These are phyloP conservation scores for Caenorhabditis macrosperma DNA, from an alignment of 2,888 invertebrate genomes.

Conservation along the genomic window DNA sequence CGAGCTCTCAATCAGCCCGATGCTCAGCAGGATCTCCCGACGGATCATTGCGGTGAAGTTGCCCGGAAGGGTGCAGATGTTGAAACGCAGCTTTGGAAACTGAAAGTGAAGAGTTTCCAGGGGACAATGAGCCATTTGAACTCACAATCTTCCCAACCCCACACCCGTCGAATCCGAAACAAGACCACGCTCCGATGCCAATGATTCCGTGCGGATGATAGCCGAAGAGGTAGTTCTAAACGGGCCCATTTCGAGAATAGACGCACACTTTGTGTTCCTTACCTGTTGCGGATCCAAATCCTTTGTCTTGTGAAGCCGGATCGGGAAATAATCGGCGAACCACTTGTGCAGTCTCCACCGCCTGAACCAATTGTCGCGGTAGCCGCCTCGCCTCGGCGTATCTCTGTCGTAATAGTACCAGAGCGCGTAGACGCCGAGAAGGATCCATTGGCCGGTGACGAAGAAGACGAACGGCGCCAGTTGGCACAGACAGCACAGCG, in stretches of 20 bases:
- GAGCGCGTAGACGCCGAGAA: slow-evolving; percentile 45
- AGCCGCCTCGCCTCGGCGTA: slow-evolving; percentile 59
- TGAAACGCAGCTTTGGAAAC: slow-evolving; percentile 58
- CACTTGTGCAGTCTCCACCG: slow-evolving; percentile 84
- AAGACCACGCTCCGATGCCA: slow-evolving; percentile 87
- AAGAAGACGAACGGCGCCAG: slow-evolving; percentile 59
- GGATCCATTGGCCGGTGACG: slow-evolving; percentile 62
- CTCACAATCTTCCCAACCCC: slow-evolving; percentile 80
- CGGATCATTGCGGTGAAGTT: slow-evolving; percentile 64
- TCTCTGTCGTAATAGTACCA: slow-evolving; percentile 64
- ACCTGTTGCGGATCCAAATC: slow-evolving; percentile 83
- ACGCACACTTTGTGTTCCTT: not conserved
- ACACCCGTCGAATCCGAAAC: slow-evolving; percentile 86
- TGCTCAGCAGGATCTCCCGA: slow-evolving; percentile 81
- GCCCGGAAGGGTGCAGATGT: slow-evolving; percentile 59
- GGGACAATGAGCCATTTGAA: no score
- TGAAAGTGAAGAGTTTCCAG: slow-evolving; percentile 3
- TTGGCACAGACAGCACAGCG: slow-evolving; percentile 54
- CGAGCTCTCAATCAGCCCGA: slow-evolving; percentile 63
- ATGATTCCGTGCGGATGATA: slow-evolving; percentile 93
- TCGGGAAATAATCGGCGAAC: slow-evolving; percentile 90
- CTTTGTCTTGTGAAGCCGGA: slow-evolving; percentile 88
- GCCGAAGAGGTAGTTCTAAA: slow-evolving; percentile 82
- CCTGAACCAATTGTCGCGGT: slow-evolving; percentile 52
- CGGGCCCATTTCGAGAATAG: not conserved